phyloP scores from a whole-genome alignment of 2,888 invertebrate species.

The Thymelicus acteon region DNA sequence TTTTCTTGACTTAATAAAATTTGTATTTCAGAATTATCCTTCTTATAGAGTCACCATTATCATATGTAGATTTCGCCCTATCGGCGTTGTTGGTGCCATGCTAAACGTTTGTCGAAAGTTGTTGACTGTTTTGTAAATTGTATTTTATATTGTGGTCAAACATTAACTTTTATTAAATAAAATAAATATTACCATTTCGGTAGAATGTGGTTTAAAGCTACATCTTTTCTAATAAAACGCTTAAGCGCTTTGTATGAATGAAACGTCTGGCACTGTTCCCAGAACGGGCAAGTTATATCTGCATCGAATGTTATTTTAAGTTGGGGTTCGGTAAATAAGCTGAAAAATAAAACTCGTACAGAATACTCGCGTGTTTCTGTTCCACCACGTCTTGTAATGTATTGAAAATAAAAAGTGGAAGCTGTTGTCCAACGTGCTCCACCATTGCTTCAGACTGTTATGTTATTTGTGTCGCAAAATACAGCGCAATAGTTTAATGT shows the following conservation, averaged over 20 bases:
- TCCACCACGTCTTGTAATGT: neutral
- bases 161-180: neutral
- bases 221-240: neutral
- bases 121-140: no score
- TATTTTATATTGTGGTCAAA: no score
- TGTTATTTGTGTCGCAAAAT: neutral
- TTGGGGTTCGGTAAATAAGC: neutral
- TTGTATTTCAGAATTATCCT: no score
- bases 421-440: no score
- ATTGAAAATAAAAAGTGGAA: neutral
- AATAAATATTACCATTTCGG: neutral
- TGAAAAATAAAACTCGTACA: neutral
- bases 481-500: no score
- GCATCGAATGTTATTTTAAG: conserved; percentile 2
- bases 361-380: neutral
- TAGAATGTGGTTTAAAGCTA: neutral
- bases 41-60: no score
- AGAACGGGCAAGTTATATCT: conserved; percentile 2
- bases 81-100: no score
- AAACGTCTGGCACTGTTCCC: neutral
- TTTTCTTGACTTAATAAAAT: no score
- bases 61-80: no score
- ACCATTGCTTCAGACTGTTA: no score
- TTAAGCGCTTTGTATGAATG: conserved; percentile 8
- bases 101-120: no score